A percentile compares a stretch with the other conserved stretches of the same genome.
phyloP scores from a whole-genome alignment of 1,140 invertebrate genomes.

The Mizuhopecten yessoensis region DNA sequence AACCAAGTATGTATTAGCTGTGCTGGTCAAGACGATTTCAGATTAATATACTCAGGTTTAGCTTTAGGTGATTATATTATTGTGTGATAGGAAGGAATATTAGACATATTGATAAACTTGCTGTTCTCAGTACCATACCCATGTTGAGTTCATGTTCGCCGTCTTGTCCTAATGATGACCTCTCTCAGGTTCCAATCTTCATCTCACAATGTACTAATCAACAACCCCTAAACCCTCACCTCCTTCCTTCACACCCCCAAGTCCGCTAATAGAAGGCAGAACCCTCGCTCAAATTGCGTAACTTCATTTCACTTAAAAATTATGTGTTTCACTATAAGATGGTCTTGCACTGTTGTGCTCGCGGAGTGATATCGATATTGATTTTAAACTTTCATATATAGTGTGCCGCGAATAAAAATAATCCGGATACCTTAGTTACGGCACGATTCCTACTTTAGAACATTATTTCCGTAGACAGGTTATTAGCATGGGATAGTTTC shows the following conservation, averaged over 20 bases:
- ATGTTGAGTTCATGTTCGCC: no score
- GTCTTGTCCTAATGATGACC: no score
- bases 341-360: not conserved
- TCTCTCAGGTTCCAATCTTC: no score
- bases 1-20: no score
- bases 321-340: not conserved
- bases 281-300: not conserved
- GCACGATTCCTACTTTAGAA: constrained; percentile 2
- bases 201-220: no score
- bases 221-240: not conserved
- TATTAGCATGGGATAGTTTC: not conserved
- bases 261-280: not conserved
- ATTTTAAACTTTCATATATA: constrained; percentile 30
- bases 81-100: no score
- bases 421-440: not conserved
- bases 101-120: no score
- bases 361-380: constrained; percentile 23
- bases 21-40: no score
- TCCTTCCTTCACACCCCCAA: not conserved
- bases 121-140: no score
- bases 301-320: not conserved
- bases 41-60: no score
- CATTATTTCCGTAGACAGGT: constrained; percentile 1
- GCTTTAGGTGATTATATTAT: no score
- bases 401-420: constrained; percentile 1